These are phyloP conservation scores for Tachypleus tridentatus DNA, from an alignment of 1,140 invertebrate species.

Conservation along the genomic window DNA sequence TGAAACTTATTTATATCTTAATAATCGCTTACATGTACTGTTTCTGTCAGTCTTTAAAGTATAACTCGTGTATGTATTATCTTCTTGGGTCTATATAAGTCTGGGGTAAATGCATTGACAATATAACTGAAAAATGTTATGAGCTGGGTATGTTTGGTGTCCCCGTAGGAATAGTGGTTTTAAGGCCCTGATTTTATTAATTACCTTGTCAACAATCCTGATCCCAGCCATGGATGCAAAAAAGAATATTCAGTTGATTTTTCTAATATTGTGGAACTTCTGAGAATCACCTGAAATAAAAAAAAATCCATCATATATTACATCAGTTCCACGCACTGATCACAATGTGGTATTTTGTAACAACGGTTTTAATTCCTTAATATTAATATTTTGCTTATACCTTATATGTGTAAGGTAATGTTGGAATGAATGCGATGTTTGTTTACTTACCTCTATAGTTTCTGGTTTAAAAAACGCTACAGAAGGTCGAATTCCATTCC, in stretches of 20 bases:
- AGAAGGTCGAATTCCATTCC: conserved; percentile 20
- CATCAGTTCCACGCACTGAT: too few relatives aligned
- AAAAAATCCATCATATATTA: too few relatives aligned
- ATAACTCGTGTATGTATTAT: neutral
- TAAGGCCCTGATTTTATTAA: conserved; percentile 26
- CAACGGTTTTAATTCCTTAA: too few relatives aligned
- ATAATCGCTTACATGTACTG: too few relatives aligned
- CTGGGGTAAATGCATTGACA: too few relatives aligned
- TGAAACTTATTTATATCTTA: too few relatives aligned
- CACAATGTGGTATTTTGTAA: too few relatives aligned
- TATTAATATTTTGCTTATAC: too few relatives aligned
- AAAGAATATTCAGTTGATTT: conserved; percentile 53
- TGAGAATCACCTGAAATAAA: conserved; percentile 41
- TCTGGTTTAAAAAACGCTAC: conserved; percentile 24
- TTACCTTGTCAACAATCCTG: conserved; percentile 40
- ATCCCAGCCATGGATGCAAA: conserved; percentile 51
- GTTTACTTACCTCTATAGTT: conserved; percentile 19
- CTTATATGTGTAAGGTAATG: too few relatives aligned
- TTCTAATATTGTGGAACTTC: conserved; percentile 47
- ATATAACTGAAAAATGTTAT: conserved; percentile 64
- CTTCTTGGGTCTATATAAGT: neutral
- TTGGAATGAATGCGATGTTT: too few relatives aligned
- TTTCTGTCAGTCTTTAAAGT: too few relatives aligned
- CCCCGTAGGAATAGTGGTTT: neutral
- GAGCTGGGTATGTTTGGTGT: conserved; percentile 35